Conservation (phyloP, 1,140 invertebrate species). For the Drosophila yakuba region DNA sequence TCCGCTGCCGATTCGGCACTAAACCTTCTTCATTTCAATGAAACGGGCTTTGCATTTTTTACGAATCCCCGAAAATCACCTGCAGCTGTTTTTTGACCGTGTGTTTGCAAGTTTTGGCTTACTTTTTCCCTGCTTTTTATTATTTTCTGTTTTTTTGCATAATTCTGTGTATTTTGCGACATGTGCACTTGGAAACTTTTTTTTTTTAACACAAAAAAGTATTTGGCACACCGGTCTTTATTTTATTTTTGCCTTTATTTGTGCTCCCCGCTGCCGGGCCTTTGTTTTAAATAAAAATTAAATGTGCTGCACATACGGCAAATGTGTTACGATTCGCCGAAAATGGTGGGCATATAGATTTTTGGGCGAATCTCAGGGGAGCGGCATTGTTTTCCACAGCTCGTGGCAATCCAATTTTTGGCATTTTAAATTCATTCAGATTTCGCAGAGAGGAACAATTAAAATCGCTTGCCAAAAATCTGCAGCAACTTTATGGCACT, state of each 20-base stretch:
- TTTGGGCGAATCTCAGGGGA: conserved; percentile 3
- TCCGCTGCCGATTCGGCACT: conserved; percentile 16
- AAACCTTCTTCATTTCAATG: conserved; percentile 51
- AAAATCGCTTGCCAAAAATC: conserved; percentile 75
- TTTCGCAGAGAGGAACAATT: conserved; percentile 61
- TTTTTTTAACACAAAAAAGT: conserved; percentile 41
- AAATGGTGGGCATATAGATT: conserved; percentile 13
- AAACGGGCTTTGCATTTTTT: conserved; percentile 59
- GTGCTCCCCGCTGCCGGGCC: conserved; percentile 16
- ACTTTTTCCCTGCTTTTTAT: conserved; percentile 23
- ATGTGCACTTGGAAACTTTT: conserved; percentile 42
- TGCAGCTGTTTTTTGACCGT: conserved; percentile 65
- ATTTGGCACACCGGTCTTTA: conserved; percentile 25
- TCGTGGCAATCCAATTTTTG: conserved; percentile 27
- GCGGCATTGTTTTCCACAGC: conserved; percentile 53
- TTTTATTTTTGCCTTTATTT: conserved; percentile 34
- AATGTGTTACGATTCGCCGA: conserved; percentile 6
- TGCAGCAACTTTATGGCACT: conserved; percentile 55
- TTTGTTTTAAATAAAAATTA: conserved; percentile 64
- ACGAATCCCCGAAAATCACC: conserved; percentile 63
- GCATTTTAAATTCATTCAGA: conserved; percentile 65
- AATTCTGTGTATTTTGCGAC: conserved; percentile 56
- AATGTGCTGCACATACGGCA: conserved; percentile 47
- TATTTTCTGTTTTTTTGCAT: conserved; percentile 39
- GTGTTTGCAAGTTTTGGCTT: conserved; percentile 44